These are phyloP conservation scores for Pangasius larnaudii DNA, from an alignment of 2,797 vertebrate species.

Conservation along the genomic window DNA sequence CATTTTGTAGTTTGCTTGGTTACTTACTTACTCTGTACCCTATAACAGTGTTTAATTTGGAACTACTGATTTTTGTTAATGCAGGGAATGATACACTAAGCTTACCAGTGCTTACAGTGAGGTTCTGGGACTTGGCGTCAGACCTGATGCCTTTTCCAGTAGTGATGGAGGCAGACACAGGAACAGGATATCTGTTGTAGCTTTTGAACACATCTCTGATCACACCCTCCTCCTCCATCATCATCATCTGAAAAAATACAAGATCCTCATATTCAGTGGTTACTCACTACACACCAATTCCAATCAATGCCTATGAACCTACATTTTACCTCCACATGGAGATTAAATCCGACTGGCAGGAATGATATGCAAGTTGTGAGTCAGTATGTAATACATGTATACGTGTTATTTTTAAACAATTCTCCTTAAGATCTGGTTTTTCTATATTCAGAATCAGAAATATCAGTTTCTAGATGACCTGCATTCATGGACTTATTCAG, in stretches of 20 bases:
- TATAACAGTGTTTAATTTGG: neutral
- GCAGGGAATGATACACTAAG: neutral
- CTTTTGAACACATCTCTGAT: constrained; percentile 66
- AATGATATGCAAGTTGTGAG: too few species aligned
- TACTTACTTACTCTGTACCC: neutral
- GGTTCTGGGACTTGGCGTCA: constrained; percentile 44
- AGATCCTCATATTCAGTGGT: neutral
- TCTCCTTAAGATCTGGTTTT: neutral
- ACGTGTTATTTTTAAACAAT: neutral
- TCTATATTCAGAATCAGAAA: neutral
- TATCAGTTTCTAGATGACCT: neutral
- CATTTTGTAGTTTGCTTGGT: neutral
- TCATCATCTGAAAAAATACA: constrained; percentile 24
- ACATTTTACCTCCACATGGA: neutral
- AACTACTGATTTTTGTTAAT: neutral
- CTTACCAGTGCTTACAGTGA: constrained; percentile 69
- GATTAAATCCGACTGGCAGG: neutral
- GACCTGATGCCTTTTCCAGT: constrained; percentile 45
- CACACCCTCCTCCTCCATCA: constrained; percentile 34
- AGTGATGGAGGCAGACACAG: constrained; percentile 63
- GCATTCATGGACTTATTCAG: neutral
- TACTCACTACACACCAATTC: neutral
- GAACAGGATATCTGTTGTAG: constrained; percentile 63
- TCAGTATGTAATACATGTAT: too few species aligned
- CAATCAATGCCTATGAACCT: neutral